Base-by-base conservation (phyloP, 2,888 invertebrate species). In the Hesperia comma region DNA sequence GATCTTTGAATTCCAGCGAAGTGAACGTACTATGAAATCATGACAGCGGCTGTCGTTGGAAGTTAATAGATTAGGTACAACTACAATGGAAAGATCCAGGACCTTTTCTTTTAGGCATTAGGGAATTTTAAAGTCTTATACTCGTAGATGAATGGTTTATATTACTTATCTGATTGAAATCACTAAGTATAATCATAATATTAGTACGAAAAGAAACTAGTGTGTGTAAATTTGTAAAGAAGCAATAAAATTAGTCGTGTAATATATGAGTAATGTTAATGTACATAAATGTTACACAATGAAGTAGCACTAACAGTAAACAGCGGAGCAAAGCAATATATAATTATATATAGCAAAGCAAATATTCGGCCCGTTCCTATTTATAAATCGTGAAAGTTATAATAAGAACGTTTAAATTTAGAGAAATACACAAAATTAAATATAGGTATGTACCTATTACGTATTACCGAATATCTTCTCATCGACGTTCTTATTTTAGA, bases 351-450 rank as follows among this genome's bases (percentile, higher is more conserved):
- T n/a, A n/a, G n/a, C n/a, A n/a, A n/a, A n/a, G n/a, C n/a, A 60
- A 49, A 60, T 33, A 60, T 15, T 43, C 26, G 17, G 46, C 4
- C 7, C 46, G 33, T 60, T 33, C 32, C 43, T 58, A 57, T 41
- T 57, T 57, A 41, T 57, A 61, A 63, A 26, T 57, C 33, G 46
- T 43, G 54, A 21, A 55, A 46, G 56, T 56, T 69, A 69, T 54
- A 43, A 61, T 81, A 79, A 78, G 83, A 80, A 77, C 77, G 77
- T 78, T 79, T 84, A 81, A 83, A 82, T 82, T 82, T 85, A 82
- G 85, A 83, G 77, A 81, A 78, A 78, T 80, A 83, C 82, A 84
- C 82, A 81, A n/a, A n/a, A n/a, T n/a, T n/a, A 81, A 79, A 82
- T 58, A 58, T 26, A 26, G 26, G 26, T 26, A n/a, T 58, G 26